Base-by-base conservation (phyloP, 2,888 invertebrate genomes). In the Andrena camellia region DNA sequence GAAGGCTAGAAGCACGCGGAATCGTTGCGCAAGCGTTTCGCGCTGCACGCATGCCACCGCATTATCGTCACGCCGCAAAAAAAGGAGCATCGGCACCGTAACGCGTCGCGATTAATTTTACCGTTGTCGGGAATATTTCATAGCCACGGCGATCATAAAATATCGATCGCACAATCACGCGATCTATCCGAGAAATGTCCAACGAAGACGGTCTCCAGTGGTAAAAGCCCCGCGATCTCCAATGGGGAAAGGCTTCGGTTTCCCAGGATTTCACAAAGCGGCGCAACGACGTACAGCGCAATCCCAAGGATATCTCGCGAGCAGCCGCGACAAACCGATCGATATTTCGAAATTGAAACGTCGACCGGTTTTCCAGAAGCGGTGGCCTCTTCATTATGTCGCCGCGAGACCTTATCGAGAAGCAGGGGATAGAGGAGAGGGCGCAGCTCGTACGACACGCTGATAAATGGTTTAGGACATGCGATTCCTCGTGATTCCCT, bases 381-480 rank as follows among this genome's bases (percentile, higher is more conserved):
- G 86, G 67, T 66, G 63, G 78, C 73, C 84, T 87, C 88, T 88
- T 88, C 87, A 86, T 88, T 86, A 85, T 83, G 86, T 82, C 85
- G 79, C 57, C 71, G 73, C 68, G 69, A 83, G 86, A 78, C 79
- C 81, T 88, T 87, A 87, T 87, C 84, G 80, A 59, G 72, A 33
- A 67, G 52, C 68, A 68, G 70, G 71, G 73, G 68, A 64, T 33
- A 78, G 75, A 33, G 66, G 70, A 79, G 75, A 86, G 83, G 86
- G 86, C 79, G 81, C 83, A 79, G 80, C 85, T 74, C 66, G 83
- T 71, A 71, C 78, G 86, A 88, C 87, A 76, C 62, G 84, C 86
- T 88, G 88, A 84, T 88, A 88, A 88, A 88, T 88, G 86, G 86
- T 88, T 88, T 84, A 83, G 86, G 88, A 87, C 87, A 87, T 87